phyloP scores from a whole-genome alignment of 2,113 vertebrate genomes.

The Speoplatyrhinus poulsoni region DNA sequence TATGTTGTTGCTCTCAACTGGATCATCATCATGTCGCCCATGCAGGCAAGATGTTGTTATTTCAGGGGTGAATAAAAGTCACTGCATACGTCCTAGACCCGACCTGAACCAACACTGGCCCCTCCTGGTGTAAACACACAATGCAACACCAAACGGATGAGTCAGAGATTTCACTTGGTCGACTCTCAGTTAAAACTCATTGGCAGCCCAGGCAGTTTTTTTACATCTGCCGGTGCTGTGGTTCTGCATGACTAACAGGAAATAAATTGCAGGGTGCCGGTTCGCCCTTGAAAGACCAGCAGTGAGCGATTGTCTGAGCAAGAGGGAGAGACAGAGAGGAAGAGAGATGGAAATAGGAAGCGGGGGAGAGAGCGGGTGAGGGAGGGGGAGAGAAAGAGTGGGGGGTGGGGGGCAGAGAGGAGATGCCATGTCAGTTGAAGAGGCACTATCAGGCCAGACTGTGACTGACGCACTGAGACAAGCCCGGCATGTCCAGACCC shows the following conservation, averaged over 20 bases:
- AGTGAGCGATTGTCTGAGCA: conserved; percentile 37
- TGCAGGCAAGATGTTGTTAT: background rate
- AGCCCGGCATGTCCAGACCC: conserved; percentile 2
- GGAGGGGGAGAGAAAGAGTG: conserved; percentile 1
- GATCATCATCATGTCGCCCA: too few species aligned
- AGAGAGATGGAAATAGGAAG: background rate
- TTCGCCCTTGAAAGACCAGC: conserved; percentile 53
- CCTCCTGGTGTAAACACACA: background rate
- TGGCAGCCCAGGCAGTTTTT: conserved; percentile 15
- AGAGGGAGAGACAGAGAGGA: background rate
- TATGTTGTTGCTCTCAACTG: too few species aligned
- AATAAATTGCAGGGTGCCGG: conserved; percentile 46
- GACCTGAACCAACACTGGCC: background rate
- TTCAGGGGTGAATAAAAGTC: background rate
- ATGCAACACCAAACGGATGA: background rate
- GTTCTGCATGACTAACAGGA: conserved; percentile 54
- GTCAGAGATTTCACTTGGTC: conserved; percentile 34
- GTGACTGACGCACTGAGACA: conserved; percentile 39
- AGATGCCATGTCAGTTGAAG: conserved; percentile 61
- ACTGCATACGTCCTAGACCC: background rate
- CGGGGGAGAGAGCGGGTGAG: background rate
- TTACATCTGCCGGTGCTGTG: conserved; percentile 21
- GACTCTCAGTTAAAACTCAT: conserved; percentile 43
- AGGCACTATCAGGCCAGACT: conserved; percentile 37
- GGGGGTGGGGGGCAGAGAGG: conserved; percentile 8